Evolutionary conservation across 2,797 vertebrate genomes (phyloP).

Genomic region (Notamacropus eugenii): DNA sequence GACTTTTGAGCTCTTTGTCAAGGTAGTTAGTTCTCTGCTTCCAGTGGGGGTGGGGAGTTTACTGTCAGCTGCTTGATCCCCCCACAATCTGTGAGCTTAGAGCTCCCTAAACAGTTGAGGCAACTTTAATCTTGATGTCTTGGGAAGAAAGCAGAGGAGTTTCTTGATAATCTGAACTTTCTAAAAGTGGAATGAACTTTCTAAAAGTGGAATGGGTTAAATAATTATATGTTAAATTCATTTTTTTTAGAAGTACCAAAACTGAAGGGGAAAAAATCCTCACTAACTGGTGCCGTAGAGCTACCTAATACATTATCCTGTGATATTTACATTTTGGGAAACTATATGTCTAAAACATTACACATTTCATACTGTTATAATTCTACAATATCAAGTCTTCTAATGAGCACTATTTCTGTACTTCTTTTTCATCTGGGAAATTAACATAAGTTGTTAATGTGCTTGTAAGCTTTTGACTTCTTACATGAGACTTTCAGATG

Average conservation of each 20-base stretch:
- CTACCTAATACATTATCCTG: too few relatives aligned
- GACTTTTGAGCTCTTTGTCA: too few relatives aligned
- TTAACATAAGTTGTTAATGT: not conserved
- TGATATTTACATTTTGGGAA: not conserved
- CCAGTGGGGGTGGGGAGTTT: too few relatives aligned
- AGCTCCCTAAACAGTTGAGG: too few relatives aligned
- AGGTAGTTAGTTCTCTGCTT: too few relatives aligned
- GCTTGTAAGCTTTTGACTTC: not conserved
- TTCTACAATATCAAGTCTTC: not conserved
- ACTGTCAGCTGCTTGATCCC: too few relatives aligned
- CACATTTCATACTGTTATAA: not conserved
- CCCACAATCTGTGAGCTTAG: too few relatives aligned
- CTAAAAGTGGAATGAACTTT: not conserved
- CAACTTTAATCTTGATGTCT: not conserved
- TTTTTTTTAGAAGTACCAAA: not conserved
- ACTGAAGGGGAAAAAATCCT: too few relatives aligned
- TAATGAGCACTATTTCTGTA: conserved; percentile 12
- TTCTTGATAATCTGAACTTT: not conserved
- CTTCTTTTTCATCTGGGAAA: conserved; percentile 10
- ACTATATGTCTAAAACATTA: not conserved
- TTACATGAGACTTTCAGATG: not conserved
- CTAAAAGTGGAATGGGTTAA: not conserved
- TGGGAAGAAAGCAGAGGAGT: not conserved
- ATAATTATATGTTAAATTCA: not conserved
- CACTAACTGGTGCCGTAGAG: too few relatives aligned